Conservation (phyloP, 2,888 invertebrate species). For the Adelognathus sp. region DNA sequence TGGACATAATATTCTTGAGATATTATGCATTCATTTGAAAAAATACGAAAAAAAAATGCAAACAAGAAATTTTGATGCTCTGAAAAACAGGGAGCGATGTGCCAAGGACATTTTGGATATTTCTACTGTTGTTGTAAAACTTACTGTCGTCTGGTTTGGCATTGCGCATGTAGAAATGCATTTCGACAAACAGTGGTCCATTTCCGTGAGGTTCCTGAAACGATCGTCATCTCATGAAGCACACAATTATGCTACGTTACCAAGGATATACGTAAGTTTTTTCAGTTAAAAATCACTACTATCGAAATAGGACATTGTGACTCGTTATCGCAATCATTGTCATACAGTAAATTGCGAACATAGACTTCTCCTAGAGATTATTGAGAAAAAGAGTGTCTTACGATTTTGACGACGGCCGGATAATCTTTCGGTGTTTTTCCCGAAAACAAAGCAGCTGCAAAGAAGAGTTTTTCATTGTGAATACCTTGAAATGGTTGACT, state of each 20-base stretch:
- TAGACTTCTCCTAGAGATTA: not conserved
- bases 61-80: too few species aligned
- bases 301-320: too few species aligned
- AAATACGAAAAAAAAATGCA: too few species aligned
- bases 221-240: slow-evolving; percentile 13
- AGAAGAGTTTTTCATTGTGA: not conserved
- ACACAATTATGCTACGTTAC: not conserved
- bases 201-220: slow-evolving; percentile 93
- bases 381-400: slow-evolving; percentile 81
- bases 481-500: not conserved
- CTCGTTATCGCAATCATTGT: too few species aligned
- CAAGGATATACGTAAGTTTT: too few species aligned
- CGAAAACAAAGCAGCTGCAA: slow-evolving; percentile 80
- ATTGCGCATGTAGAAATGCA: slow-evolving; percentile 93
- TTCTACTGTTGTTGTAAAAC: slow-evolving; percentile 69
- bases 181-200: slow-evolving; percentile 97
- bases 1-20: not conserved
- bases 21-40: not conserved
- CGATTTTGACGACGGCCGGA: slow-evolving; percentile 91
- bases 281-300: too few species aligned
- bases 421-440: slow-evolving; percentile 83
- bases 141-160: slow-evolving; percentile 88
- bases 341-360: too few species aligned
- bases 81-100: too few species aligned
- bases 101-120: too few species aligned